phyloP scores from a whole-genome alignment of 2,888 invertebrate species.

The Plagodis dolabraria region DNA sequence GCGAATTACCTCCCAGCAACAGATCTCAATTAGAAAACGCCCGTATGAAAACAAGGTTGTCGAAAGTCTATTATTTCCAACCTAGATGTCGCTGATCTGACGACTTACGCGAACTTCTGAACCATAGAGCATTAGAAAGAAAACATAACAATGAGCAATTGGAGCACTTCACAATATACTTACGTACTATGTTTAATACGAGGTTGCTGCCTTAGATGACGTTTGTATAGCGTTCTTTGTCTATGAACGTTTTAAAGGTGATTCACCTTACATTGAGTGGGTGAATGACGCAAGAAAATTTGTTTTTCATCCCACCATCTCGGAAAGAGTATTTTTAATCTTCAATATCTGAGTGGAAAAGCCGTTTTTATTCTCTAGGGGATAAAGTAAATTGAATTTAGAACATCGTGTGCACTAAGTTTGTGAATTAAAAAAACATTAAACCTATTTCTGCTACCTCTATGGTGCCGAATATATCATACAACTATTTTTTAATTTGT shows the following conservation, averaged over 20 bases:
- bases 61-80: conserved; percentile 55
- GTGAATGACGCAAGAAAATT: no score
- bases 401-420: no score
- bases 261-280: not conserved
- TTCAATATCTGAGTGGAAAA: no score
- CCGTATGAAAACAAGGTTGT: conserved; percentile 54
- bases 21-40: conserved; percentile 14
- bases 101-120: conserved; percentile 63
- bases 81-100: conserved; percentile 43
- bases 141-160: conserved; percentile 31
- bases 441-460: no score
- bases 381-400: no score
- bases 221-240: conserved; percentile 5
- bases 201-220: not conserved
- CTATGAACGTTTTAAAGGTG: not conserved
- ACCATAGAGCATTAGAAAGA: conserved; percentile 45
- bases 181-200: not conserved
- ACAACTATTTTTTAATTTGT: no score
- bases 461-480: no score
- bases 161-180: conserved; percentile 31
- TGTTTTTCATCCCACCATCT: no score
- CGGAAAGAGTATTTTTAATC: no score
- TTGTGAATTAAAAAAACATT: no score
- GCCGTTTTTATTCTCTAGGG: no score
- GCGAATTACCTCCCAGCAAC: not conserved